Base-by-base conservation (phyloP, 2,113 vertebrate species). In the Odocoileus hemionus region DNA sequence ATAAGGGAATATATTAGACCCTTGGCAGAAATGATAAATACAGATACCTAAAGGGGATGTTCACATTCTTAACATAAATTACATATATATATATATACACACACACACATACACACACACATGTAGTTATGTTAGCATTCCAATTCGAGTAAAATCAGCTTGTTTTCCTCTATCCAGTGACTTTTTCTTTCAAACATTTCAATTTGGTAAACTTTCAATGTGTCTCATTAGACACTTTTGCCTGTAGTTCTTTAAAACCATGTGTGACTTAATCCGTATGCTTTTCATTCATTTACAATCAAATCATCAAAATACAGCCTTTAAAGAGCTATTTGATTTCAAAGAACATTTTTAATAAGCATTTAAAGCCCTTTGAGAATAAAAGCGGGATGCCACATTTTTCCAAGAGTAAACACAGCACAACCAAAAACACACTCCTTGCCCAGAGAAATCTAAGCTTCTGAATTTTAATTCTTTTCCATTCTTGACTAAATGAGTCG, bases 321-420 rank as follows among this genome's bases (percentile, higher is more conserved):
- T 97, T 98, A 98, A 97, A 98, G 97, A 96, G 95, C 96, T 98
- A 98, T 98, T 98, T 98, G 95, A 97, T 98, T 98, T 98, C 98
- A 98, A 98, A 98, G 96, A 96, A 95, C 95, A 94, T 92, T 98
- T 97, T 82, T 39, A 98, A 97, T 98, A 98, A 98, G 98, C 96
- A 97, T 95, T 97, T 98, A 98, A 98, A 97, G 55, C 87, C 97
- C 85, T 97, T 95, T 97, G 96, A 96, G 93, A 98, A 97, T 97
- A 94, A 97, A 95, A 97, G 95, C 0, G 45, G 94, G 97, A 97
- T 97, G 93, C 86, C 97, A 95, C 96, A 97, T 98, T 97, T 98
- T 98, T 97, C 93, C 80, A 97, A 97, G 97, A 95, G 82, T 92
- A 97, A 98, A 96, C 93, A 98, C 54, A 88, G 79, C 70, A 92